These are phyloP conservation scores for Podargus strigoides DNA, from an alignment of 2,797 vertebrate genomes.

Conservation along the genomic window DNA sequence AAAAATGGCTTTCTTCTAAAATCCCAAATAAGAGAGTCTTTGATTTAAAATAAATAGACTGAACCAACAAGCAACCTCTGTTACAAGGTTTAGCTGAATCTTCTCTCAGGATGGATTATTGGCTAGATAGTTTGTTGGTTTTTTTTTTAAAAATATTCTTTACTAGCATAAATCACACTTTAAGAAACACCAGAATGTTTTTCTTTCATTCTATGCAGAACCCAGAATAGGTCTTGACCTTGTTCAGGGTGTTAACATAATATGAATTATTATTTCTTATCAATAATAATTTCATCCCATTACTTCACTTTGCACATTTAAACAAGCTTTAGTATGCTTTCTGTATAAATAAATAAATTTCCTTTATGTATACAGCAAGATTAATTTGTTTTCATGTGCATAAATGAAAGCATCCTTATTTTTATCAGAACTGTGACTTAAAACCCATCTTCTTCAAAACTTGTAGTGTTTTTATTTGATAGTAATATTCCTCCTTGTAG, in stretches of 20 bases:
- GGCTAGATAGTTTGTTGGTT: constrained; percentile 27
- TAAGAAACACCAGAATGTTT: constrained; percentile 3
- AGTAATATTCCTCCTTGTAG: constrained; percentile 7
- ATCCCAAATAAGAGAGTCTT: constrained; percentile 41
- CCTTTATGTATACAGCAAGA: constrained; percentile 19
- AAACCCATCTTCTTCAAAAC: constrained; percentile 26
- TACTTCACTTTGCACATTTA: constrained; percentile 7
- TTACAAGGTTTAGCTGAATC: constrained; percentile 39
- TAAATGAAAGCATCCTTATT: constrained; percentile 31
- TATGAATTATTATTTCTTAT: constrained; percentile 20
- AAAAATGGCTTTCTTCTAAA: constrained; percentile 56
- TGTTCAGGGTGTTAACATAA: not conserved
- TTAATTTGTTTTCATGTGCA: constrained; percentile 27
- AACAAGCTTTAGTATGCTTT: not conserved
- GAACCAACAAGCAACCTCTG: constrained; percentile 47
- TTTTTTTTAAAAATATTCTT: constrained; percentile 24
- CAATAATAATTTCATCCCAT: constrained; percentile 25
- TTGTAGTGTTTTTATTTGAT: constrained; percentile 34
- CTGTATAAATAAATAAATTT: constrained; percentile 41
- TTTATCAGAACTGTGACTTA: constrained; percentile 31
- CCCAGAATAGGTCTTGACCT: not conserved
- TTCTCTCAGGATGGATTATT: constrained; percentile 34
- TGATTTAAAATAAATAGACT: constrained; percentile 55
- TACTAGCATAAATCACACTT: constrained; percentile 39
- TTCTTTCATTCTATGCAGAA: not conserved